These are phyloP conservation scores for Hydra vulgaris DNA, from an alignment of 30 jellyfish, hydroid and myxozoan species.

Conservation along the genomic window DNA sequence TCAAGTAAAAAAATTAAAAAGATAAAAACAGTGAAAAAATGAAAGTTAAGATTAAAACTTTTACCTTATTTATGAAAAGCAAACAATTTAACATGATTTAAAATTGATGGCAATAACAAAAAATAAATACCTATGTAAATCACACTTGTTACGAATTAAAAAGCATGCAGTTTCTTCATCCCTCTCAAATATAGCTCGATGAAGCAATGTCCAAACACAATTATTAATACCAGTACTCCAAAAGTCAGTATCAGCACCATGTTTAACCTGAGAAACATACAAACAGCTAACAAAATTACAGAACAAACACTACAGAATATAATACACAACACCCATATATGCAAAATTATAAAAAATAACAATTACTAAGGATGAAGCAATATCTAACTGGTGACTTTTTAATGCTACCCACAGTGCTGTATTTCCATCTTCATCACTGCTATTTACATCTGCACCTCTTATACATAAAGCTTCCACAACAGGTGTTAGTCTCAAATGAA, in stretches of 20 bases:
- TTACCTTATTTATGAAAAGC: too few relatives aligned
- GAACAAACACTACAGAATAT: too few relatives aligned
- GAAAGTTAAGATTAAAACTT: too few relatives aligned
- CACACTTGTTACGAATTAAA: slow-evolving; percentile 53
- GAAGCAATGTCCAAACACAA: slow-evolving; percentile 80
- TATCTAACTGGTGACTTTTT: slow-evolving; percentile 65
- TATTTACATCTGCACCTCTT: slow-evolving; percentile 78
- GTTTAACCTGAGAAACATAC: slow-evolving; percentile 40
- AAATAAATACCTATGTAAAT: slow-evolving; percentile 56
- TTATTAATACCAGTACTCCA: slow-evolving; percentile 61
- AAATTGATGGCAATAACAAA: background rate
- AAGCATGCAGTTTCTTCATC: slow-evolving; percentile 86
- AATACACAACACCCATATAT: too few relatives aligned
- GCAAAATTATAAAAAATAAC: background rate
- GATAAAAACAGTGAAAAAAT: too few relatives aligned
- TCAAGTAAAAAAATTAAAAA: too few relatives aligned
- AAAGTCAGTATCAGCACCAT: slow-evolving; percentile 77
- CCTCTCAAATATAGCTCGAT: slow-evolving; percentile 76
- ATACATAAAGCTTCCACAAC: slow-evolving; percentile 76
- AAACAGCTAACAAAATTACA: background rate
- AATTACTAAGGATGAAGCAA: slow-evolving; percentile 58
- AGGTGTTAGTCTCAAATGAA: slow-evolving; percentile 52
- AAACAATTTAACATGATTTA: too few relatives aligned
- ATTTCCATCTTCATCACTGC: slow-evolving; percentile 62
- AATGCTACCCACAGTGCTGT: slow-evolving; percentile 81